Percentiles rank a stretch among this genome's conserved stretches.
phyloP scores from a whole-genome alignment of 1,140 invertebrate genomes.

The Dinoponera quadriceps region DNA sequence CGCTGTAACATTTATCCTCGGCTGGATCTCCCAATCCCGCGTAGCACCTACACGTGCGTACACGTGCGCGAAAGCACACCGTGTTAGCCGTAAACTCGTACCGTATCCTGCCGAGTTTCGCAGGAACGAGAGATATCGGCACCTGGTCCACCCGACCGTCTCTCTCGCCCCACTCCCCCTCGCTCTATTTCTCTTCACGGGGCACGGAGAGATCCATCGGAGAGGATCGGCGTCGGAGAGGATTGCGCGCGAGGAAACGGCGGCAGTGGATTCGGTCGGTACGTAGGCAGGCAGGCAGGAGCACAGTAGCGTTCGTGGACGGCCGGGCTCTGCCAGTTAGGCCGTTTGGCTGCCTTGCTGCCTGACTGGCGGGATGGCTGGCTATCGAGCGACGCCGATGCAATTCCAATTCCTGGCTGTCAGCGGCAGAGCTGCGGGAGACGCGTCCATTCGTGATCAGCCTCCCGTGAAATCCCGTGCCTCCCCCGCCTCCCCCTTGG shows the following conservation, averaged over 20 bases:
- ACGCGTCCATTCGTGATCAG: conserved; percentile 86
- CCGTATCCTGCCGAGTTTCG: conserved; percentile 32
- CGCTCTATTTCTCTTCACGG: conserved; percentile 27
- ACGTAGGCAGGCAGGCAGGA: conserved; percentile 53
- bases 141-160: conserved; percentile 63
- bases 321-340: conserved; percentile 67
- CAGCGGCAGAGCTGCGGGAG: conserved; percentile 85
- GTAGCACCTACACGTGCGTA: neutral
- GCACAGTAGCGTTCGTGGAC: conserved; percentile 60
- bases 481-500: conserved; percentile 69
- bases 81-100: conserved; percentile 29
- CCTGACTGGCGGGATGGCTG: conserved; percentile 80
- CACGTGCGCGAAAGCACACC: neutral
- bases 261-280: conserved; percentile 66
- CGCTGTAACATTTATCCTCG: conserved; percentile 17
- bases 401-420: conserved; percentile 86
- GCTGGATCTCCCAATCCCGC: conserved; percentile 28
- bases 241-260: conserved; percentile 55
- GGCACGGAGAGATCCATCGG: conserved; percentile 13
- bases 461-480: conserved; percentile 84
- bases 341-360: conserved; percentile 77
- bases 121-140: conserved; percentile 48
- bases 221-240: conserved; percentile 37
- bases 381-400: conserved; percentile 86
- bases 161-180: neutral